phyloP scores from a whole-genome alignment of 2,113 vertebrate species.

The Neogale vison region DNA sequence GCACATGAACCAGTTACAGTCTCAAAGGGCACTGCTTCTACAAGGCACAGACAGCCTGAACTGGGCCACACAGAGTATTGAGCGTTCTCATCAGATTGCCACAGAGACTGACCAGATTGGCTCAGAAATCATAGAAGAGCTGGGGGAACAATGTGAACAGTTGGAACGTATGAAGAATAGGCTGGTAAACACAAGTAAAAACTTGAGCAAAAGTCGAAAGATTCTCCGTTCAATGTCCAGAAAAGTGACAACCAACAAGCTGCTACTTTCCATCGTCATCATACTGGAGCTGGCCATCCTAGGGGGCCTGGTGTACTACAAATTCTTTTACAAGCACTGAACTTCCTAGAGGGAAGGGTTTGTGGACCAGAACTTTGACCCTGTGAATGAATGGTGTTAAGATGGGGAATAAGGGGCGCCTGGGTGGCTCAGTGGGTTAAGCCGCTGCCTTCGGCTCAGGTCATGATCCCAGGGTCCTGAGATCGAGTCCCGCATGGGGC shows the following conservation, averaged over 20 bases:
- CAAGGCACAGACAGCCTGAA: slow-evolving; percentile 94
- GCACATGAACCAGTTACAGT: slow-evolving; percentile 89
- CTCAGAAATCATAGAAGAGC: slow-evolving; percentile 95
- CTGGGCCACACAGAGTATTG: slow-evolving; percentile 93
- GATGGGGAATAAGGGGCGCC: background rate
- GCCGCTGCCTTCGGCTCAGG: too few species aligned
- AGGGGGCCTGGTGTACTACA: slow-evolving; percentile 94
- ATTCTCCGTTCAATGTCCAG: too few species aligned
- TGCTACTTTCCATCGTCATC: slow-evolving; percentile 93
- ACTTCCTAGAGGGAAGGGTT: background rate
- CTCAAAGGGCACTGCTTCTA: slow-evolving; percentile 93
- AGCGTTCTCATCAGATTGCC: slow-evolving; percentile 93
- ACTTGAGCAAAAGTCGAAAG: too few species aligned
- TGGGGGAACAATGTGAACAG: slow-evolving; percentile 96
- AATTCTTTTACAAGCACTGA: slow-evolving; percentile 90
- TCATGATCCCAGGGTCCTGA: too few species aligned
- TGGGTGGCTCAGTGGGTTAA: too few species aligned
- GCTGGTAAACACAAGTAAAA: background rate
- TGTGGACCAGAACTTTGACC: slow-evolving; percentile 42
- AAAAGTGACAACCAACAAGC: slow-evolving; percentile 92
- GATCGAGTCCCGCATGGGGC: too few species aligned
- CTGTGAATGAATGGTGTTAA: slow-evolving; percentile 5
- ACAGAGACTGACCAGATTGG: slow-evolving; percentile 94
- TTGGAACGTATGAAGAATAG: slow-evolving; percentile 93
- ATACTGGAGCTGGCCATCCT: slow-evolving; percentile 94